Conservation (phyloP, 2,113 vertebrate species). For the Prinia subflava region DNA sequence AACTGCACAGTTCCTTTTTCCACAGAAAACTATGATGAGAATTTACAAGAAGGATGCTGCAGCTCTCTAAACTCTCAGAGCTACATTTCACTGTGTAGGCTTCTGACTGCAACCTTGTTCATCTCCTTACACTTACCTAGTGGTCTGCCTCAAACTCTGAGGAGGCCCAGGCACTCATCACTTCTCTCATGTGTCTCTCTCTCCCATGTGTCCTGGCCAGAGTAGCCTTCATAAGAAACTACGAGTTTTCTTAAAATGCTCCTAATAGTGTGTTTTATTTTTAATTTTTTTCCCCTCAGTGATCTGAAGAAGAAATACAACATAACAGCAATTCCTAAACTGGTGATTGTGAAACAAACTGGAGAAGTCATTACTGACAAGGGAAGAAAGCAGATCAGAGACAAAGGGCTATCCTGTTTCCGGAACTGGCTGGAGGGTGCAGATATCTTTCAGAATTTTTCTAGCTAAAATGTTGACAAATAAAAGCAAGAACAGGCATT, state of each 20-base stretch:
- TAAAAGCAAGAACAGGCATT: not conserved
- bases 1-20: no score
- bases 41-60: not conserved
- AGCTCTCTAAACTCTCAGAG: not conserved
- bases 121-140: not conserved
- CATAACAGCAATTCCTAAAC: slow-evolving; percentile 88
- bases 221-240: not conserved
- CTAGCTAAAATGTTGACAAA: slow-evolving; percentile 56
- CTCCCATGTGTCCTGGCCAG: not conserved
- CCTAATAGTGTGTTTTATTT: not conserved
- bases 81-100: not conserved
- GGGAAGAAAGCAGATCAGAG: slow-evolving; percentile 91
- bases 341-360: slow-evolving; percentile 94
- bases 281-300: slow-evolving; percentile 65
- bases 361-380: slow-evolving; percentile 94
- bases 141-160: not conserved
- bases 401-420: slow-evolving; percentile 87
- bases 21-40: not conserved
- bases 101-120: not conserved
- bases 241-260: not conserved
- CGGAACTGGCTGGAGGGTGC: slow-evolving; percentile 86
- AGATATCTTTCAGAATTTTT: slow-evolving; percentile 94
- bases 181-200: no score
- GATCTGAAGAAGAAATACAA: slow-evolving; percentile 89
- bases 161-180: not conserved